Evolutionary conservation across 2,888 invertebrate genomes (phyloP), one percentile per base, ranked within the genome.

Genomic region (Cosmopolites sordidus): DNA sequence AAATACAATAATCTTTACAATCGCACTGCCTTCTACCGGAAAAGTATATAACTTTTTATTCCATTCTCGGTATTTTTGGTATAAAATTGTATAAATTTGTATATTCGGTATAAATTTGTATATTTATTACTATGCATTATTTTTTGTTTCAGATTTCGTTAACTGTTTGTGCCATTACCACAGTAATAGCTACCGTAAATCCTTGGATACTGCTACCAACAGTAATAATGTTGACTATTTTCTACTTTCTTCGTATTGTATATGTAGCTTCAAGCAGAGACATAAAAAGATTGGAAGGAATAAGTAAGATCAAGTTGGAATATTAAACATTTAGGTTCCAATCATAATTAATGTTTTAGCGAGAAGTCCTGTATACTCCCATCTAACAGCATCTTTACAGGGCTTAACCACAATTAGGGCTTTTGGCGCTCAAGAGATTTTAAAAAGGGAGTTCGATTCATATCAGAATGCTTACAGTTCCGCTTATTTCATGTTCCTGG

Each of bases 361-460:
- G 48, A 80, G 87, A 43, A 88, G 87, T 65, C 90, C 90, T 0
- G 81, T 91, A 0, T 90, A 86, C 69, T 82, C 84, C 0, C 84
- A 89, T 62, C 75, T 89, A 29, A 85, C 83, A 62, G 83, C 87
- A 43, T 83, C 86, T 0, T 76, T 91, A 14, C 83, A 87, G 70
- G 91, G 91, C 0, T 72, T 91, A 1, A 79, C 84, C 11, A 88
- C 89, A 0, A 86, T 91, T 15, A 76, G 89, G 61, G 86, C 88
- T 1, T 83, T 86, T 62, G 76, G 78, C 50, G 84, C 83, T 0
- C 80, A 85, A 68, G 72, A 77, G 14, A 77, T 80, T 5, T 78
- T 89, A 44, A 77, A 78, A 33, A 68, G 69, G 16, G 82, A 84
- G 63, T 84, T 84, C 62, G 82, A 84, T 63, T 73, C 75, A 14